Conservation (phyloP, 1,140 invertebrate species). For the Halictus rubicundus region DNA sequence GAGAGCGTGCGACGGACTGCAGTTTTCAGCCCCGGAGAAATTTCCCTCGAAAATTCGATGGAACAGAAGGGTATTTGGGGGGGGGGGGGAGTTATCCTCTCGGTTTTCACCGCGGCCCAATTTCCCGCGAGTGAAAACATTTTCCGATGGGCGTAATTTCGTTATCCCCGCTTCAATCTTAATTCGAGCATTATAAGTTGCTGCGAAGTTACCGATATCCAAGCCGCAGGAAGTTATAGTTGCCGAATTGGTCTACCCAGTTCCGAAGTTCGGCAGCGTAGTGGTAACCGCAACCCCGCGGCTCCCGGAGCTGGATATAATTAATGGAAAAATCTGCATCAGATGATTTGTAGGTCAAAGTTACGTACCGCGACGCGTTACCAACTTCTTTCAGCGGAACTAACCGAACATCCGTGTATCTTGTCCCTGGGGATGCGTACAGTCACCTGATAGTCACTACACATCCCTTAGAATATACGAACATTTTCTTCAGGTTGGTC, state of each 20-base stretch:
- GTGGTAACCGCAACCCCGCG: slow-evolving; percentile 21
- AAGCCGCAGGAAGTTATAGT: slow-evolving; percentile 31
- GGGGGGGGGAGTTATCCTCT: no score
- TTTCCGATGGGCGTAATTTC: not conserved
- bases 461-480: no score
- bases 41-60: no score
- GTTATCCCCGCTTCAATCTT: slow-evolving; percentile 33
- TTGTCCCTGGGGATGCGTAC: not conserved
- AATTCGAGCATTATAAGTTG: slow-evolving; percentile 35
- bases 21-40: no score
- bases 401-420: not conserved
- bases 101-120: not conserved
- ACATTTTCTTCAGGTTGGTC: no score
- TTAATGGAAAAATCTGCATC: slow-evolving; percentile 35
- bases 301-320: slow-evolving; percentile 20
- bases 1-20: no score
- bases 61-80: no score
- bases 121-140: not conserved
- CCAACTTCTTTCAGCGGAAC: not conserved
- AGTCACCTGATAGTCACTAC: no score
- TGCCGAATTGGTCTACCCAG: slow-evolving; percentile 18
- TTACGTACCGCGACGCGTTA: slow-evolving; percentile 14
- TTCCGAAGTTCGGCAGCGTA: slow-evolving; percentile 30
- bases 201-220: slow-evolving; percentile 39
- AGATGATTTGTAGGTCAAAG: slow-evolving; percentile 33